Percentiles rank a stretch among this genome's conserved stretches.
Conservation (phyloP, 1,140 invertebrate genomes). For the Drosophila lowei region DNA sequence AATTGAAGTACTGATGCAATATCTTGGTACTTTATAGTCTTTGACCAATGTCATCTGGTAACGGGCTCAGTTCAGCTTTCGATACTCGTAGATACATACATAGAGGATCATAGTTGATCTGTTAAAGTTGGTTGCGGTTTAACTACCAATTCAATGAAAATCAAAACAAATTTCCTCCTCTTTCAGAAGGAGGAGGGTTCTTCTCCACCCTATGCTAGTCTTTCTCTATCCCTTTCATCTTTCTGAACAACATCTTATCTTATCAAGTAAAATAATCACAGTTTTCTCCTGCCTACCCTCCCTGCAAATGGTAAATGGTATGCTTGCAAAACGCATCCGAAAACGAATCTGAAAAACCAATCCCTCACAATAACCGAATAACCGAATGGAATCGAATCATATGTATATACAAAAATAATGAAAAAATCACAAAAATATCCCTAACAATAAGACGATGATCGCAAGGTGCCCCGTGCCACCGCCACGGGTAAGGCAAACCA, state of each 20-base stretch:
- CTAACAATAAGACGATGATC: slow-evolving; percentile 62
- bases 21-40: no score
- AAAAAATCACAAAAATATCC: slow-evolving; percentile 6
- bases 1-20: no score
- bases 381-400: background rate
- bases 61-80: no score
- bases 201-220: background rate
- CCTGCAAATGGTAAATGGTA: slow-evolving; percentile 21
- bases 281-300: slow-evolving; percentile 18
- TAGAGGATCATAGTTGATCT: no score
- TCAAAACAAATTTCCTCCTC: no score
- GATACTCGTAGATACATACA: no score
- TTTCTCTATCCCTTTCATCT: background rate
- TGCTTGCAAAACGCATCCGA: slow-evolving; percentile 13
- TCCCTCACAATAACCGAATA: slow-evolving; percentile 1
- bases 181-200: no score
- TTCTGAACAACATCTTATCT: background rate
- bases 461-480: slow-evolving; percentile 63
- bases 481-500: slow-evolving; percentile 65
- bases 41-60: no score
- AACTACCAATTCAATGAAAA: no score
- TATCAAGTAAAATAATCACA: slow-evolving; percentile 14
- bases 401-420: slow-evolving; percentile 7
- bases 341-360: slow-evolving; percentile 12
- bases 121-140: no score